Evolutionary conservation across 53 echinoderm and acorn worm genomes (phyloP).

Genomic region (Arbacia lixula): DNA sequence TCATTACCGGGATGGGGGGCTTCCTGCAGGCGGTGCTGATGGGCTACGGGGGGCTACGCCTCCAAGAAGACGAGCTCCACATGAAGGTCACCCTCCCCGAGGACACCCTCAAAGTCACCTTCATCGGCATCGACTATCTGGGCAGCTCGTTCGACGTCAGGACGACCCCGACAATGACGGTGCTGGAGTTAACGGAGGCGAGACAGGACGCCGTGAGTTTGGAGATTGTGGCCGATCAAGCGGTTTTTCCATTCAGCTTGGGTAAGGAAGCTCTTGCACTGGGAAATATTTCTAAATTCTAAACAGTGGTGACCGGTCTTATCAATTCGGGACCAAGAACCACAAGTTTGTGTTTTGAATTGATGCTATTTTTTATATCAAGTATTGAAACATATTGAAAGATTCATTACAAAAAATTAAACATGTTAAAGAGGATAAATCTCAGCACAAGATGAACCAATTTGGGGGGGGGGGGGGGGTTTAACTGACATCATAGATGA

Average conservation of each 20-base stretch:
- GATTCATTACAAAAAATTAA: no score
- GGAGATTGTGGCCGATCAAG: background rate
- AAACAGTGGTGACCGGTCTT: no score
- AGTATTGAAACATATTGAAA: no score
- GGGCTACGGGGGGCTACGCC: constrained; percentile 87
- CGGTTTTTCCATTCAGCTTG: background rate
- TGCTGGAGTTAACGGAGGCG: constrained; percentile 52
- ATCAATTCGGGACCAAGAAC: no score
- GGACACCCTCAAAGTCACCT: constrained; percentile 1
- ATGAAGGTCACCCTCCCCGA: constrained; percentile 72
- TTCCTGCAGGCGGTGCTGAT: constrained; percentile 90
- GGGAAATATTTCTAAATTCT: no score
- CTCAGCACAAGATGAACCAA: no score
- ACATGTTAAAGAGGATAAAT: no score
- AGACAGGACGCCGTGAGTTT: background rate
- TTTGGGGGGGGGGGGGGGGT: no score
- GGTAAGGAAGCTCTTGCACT: no score
- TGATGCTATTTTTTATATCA: no score
- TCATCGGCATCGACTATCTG: constrained; percentile 76
- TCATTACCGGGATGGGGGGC: constrained; percentile 98
- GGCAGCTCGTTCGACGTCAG: constrained; percentile 72
- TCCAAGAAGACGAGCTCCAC: constrained; percentile 58
- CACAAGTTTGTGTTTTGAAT: no score
- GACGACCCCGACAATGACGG: constrained; percentile 47
- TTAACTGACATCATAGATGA: no score